phyloP scores from a whole-genome alignment of 2,113 vertebrate genomes.

The Garra rufa region DNA sequence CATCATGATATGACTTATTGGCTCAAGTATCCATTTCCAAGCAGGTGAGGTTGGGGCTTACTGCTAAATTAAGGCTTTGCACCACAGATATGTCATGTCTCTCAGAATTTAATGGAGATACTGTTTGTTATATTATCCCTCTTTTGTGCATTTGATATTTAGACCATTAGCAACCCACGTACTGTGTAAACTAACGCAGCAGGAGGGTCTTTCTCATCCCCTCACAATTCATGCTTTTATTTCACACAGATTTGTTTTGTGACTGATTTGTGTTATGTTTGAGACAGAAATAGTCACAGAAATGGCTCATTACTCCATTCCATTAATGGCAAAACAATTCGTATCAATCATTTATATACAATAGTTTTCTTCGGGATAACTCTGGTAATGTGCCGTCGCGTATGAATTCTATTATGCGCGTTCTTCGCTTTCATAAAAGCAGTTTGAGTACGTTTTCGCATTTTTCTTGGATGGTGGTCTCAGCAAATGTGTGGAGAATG shows the following conservation, averaged over 20 bases:
- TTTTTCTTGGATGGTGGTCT: slow-evolving; percentile 48
- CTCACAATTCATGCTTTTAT: background rate
- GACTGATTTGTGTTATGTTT: slow-evolving; percentile 26
- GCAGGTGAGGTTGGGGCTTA: background rate
- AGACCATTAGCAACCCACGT: slow-evolving; percentile 32
- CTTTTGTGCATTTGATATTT: slow-evolving; percentile 15
- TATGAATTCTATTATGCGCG: slow-evolving; percentile 27
- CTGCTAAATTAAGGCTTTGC: slow-evolving; percentile 8
- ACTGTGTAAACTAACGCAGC: slow-evolving; percentile 26
- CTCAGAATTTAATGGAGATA: slow-evolving; percentile 23
- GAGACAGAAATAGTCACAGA: slow-evolving; percentile 31
- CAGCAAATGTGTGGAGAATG: slow-evolving; percentile 41
- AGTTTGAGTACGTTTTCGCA: slow-evolving; percentile 3
- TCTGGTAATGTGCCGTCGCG: slow-evolving; percentile 17
- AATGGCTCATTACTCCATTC: slow-evolving; percentile 34
- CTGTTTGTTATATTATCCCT: slow-evolving; percentile 40
- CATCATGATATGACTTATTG: slow-evolving; percentile 17
- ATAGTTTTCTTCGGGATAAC: slow-evolving; percentile 36
- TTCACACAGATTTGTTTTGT: slow-evolving; percentile 34
- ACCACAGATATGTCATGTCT: slow-evolving; percentile 30
- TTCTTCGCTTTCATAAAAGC: slow-evolving; percentile 40
- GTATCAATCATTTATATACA: slow-evolving; percentile 42
- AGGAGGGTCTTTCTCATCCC: slow-evolving; percentile 32
- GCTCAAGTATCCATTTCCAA: background rate
- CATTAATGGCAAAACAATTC: slow-evolving; percentile 37